A percentile compares a stretch with the other conserved stretches of the same genome.
Conservation (phyloP, 2,113 vertebrate species). For the Psilopsiagon aurifrons region DNA sequence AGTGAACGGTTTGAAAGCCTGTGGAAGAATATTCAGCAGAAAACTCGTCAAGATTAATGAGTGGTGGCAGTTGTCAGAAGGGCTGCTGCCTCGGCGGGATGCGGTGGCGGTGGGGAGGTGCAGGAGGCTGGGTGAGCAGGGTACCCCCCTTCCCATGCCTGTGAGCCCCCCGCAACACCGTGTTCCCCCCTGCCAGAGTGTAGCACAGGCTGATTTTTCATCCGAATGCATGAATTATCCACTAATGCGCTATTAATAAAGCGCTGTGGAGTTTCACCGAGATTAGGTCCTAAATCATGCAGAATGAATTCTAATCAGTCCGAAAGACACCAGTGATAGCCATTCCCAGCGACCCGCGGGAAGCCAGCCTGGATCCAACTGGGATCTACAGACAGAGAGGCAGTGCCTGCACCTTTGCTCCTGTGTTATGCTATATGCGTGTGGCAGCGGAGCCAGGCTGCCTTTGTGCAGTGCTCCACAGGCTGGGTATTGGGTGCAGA, state of each 20-base stretch:
- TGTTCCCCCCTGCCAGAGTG: background rate
- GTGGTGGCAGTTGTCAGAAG: conserved; percentile 85
- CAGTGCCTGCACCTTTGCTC: background rate
- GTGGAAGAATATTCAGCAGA: conserved; percentile 93
- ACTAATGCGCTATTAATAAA: conserved; percentile 77
- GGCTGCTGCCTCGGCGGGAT: conserved; percentile 62
- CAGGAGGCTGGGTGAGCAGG: conserved; percentile 16
- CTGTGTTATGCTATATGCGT: background rate
- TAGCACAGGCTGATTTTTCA: conserved; percentile 61
- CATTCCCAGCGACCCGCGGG: background rate
- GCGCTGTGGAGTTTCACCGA: conserved; percentile 54
- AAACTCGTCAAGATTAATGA: conserved; percentile 98
- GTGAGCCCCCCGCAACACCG: background rate
- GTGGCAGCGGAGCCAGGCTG: background rate
- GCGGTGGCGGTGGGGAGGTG: background rate
- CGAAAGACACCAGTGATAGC: conserved; percentile 22
- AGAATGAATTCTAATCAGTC: conserved; percentile 65
- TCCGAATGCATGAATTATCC: conserved; percentile 65
- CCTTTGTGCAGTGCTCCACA: background rate
- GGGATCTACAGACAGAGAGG: background rate
- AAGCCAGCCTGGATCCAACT: background rate
- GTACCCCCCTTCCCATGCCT: background rate
- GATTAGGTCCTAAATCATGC: conserved; percentile 66
- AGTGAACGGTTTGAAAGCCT: conserved; percentile 93
- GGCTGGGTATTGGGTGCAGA: background rate